Evolutionary conservation across 2,797 vertebrate species (phyloP).

Genomic region (Lepus townsendii): DNA sequence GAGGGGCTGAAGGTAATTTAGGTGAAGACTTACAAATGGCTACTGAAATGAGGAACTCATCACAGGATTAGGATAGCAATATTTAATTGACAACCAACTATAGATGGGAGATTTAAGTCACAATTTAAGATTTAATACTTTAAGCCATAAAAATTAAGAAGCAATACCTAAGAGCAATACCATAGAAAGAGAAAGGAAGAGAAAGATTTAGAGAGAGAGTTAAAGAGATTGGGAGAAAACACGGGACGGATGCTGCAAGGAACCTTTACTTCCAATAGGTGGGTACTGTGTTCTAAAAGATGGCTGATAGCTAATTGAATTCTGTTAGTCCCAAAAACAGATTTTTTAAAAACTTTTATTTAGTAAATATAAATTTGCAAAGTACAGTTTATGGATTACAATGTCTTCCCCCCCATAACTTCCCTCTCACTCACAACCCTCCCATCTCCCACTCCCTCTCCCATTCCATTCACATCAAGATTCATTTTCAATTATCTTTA

Average conservation of each 20-base stretch:
- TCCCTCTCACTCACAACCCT: no score
- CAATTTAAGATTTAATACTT: not conserved
- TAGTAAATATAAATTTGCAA: no score
- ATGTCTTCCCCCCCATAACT: no score
- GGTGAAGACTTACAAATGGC: not conserved
- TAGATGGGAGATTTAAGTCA: not conserved
- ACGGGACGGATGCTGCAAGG: not conserved
- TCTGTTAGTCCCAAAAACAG: not conserved
- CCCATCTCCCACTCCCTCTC: no score
- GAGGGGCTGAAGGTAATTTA: not conserved
- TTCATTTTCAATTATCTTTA: no score
- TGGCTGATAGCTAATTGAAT: not conserved
- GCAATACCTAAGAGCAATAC: not conserved
- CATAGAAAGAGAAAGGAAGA: not conserved
- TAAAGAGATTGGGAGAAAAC: not conserved
- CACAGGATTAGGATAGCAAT: not conserved
- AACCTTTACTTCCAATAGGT: not conserved
- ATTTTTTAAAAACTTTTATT: not conserved
- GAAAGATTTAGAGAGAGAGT: not conserved
- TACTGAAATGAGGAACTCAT: not conserved
- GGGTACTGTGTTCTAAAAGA: not conserved
- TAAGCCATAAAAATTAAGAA: not conserved
- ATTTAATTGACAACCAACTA: conserved; percentile 26
- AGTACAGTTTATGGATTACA: no score
- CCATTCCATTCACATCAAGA: no score